Evolutionary conservation across 2,888 invertebrate genomes (phyloP).

Genomic region (Philhelius pedissequus): DNA sequence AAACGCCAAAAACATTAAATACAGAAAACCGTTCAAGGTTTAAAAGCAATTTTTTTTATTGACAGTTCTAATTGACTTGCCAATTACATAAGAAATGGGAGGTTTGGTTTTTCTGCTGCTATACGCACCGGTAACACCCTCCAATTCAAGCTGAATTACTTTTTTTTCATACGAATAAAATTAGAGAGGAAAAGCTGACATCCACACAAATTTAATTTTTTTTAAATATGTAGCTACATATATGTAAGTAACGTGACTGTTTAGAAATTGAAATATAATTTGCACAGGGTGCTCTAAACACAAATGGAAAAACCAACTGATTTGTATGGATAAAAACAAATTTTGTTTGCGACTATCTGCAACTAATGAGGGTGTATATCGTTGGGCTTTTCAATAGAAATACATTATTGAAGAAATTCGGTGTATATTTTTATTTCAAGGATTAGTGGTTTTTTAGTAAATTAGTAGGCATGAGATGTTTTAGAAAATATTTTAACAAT

Average conservation of each 20-base stretch:
- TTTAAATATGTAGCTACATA: not conserved
- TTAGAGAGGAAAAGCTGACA: constrained; percentile 13
- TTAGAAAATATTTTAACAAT: too few relatives aligned
- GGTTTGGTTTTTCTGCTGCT: constrained; percentile 18
- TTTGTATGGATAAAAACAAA: not conserved
- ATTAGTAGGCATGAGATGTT: too few relatives aligned
- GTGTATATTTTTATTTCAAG: too few relatives aligned
- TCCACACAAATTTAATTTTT: not conserved
- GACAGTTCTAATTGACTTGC: constrained; percentile 39
- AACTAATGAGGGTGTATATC: too few relatives aligned
- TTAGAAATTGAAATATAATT: not conserved
- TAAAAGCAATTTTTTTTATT: constrained; percentile 18
- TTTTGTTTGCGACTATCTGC: too few relatives aligned
- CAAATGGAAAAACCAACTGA: not conserved
- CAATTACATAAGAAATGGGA: constrained; percentile 20
- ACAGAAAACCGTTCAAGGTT: constrained; percentile 10
- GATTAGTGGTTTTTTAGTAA: too few relatives aligned
- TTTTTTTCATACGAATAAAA: not conserved
- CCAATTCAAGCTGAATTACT: not conserved
- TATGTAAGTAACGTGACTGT: not conserved
- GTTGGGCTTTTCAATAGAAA: too few relatives aligned
- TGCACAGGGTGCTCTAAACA: not conserved
- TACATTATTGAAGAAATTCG: too few relatives aligned
- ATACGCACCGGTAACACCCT: constrained; percentile 12
- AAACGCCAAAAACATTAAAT: constrained; percentile 12